A percentile compares a stretch with the other conserved stretches of the same genome.
Evolutionary conservation across 2,888 invertebrate species (phyloP).

Genomic region (Meiosimyza platycephala): DNA sequence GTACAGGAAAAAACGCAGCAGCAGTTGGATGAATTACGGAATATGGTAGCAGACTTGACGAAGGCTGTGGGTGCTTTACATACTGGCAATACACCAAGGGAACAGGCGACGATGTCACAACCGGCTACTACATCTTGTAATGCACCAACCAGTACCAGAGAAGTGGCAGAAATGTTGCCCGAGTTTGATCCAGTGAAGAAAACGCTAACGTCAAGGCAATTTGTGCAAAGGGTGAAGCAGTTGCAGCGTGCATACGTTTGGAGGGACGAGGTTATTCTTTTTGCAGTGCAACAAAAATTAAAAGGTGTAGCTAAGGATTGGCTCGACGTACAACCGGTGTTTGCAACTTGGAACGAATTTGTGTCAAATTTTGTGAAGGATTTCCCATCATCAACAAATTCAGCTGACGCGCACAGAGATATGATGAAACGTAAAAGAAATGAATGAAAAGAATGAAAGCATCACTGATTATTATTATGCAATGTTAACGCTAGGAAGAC

Average conservation of each 20-base stretch:
- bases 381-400: too few species aligned
- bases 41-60: slow-evolving; percentile 3
- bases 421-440: too few species aligned
- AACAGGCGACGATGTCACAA: too few species aligned
- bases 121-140: not conserved
- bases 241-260: slow-evolving; percentile 19
- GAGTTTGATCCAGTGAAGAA: slow-evolving; percentile 18
- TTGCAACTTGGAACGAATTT: slow-evolving; percentile 24
- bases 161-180: not conserved
- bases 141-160: not conserved
- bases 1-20: not conserved
- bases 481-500: too few species aligned
- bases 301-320: slow-evolving; percentile 34
- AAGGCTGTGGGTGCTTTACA: not conserved
- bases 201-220: not conserved
- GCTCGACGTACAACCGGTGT: slow-evolving; percentile 33
- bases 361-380: too few species aligned
- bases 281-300: slow-evolving; percentile 32
- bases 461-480: too few species aligned
- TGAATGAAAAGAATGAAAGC: too few species aligned
- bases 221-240: slow-evolving; percentile 7
- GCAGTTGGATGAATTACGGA: not conserved
- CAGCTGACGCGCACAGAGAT: too few species aligned
- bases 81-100: too few species aligned
- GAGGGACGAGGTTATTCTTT: slow-evolving; percentile 26